Percentiles rank a stretch among this genome's conserved stretches.
phyloP scores from a whole-genome alignment of 2,797 vertebrate species.

The Chaetodon trifasciatus region DNA sequence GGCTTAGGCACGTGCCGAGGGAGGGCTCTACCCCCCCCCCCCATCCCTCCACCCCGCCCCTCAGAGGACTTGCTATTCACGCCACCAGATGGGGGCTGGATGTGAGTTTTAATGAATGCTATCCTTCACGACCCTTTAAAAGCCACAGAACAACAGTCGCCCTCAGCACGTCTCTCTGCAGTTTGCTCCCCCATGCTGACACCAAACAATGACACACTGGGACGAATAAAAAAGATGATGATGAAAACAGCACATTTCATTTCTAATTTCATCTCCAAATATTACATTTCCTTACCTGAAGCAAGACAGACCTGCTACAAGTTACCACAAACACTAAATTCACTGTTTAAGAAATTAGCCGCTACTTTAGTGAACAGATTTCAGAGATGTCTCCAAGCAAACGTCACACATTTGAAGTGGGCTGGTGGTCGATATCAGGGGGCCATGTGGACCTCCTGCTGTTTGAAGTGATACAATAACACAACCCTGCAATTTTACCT shows the following conservation, averaged over 20 bases:
- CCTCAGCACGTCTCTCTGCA: conserved; percentile 55
- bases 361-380: not conserved
- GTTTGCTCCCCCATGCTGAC: conserved; percentile 45
- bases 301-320: not conserved
- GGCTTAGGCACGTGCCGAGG: conserved; percentile 83
- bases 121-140: conserved; percentile 68
- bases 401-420: conserved; percentile 10
- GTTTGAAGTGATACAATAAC: conserved; percentile 26
- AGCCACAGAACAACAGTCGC: conserved; percentile 49
- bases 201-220: conserved; percentile 34
- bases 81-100: conserved; percentile 86
- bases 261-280: conserved; percentile 3
- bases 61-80: conserved; percentile 78
- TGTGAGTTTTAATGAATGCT: conserved; percentile 86
- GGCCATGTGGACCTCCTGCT: conserved; percentile 3
- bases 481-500: conserved; percentile 48
- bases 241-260: not conserved
- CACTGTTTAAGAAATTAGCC: not conserved
- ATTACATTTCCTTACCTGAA: not conserved
- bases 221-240: conserved; percentile 23
- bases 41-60: conserved; percentile 21
- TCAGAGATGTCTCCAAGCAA: not conserved
- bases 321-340: conserved; percentile 4
- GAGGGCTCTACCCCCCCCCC: conserved; percentile 59
- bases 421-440: conserved; percentile 7